Conservation (phyloP, 2,797 vertebrate species). For the Enteromius viviparus region DNA sequence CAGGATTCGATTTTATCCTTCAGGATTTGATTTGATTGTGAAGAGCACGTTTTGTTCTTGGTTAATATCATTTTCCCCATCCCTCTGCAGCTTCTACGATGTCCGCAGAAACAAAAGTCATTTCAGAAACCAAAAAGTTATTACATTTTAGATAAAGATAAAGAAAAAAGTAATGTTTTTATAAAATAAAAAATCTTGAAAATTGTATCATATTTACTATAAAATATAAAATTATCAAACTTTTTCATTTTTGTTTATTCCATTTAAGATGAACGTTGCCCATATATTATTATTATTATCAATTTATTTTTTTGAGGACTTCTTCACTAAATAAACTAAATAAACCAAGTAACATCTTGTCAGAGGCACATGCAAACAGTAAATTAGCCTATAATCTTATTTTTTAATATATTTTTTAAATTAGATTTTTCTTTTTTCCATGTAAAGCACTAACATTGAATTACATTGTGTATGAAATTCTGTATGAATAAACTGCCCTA, state of each 20-base stretch:
- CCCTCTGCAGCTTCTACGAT: background rate
- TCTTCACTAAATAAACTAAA: background rate
- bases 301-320: background rate
- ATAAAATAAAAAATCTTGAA: background rate
- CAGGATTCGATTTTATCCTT: slow-evolving; percentile 2
- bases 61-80: slow-evolving; percentile 2
- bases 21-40: background rate
- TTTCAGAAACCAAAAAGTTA: background rate
- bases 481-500: background rate
- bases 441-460: background rate
- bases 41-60: slow-evolving; percentile 15
- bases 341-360: background rate
- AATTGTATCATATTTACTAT: background rate
- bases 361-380: background rate
- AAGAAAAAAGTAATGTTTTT: background rate
- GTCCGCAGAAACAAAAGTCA: background rate
- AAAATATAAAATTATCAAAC: background rate
- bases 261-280: background rate
- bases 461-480: background rate
- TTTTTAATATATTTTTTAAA: background rate
- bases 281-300: background rate
- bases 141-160: background rate
- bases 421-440: background rate
- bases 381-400: background rate
- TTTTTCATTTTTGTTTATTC: background rate